phyloP scores from a whole-genome alignment of 2,888 invertebrate species.

The Loripinus fragilis region DNA sequence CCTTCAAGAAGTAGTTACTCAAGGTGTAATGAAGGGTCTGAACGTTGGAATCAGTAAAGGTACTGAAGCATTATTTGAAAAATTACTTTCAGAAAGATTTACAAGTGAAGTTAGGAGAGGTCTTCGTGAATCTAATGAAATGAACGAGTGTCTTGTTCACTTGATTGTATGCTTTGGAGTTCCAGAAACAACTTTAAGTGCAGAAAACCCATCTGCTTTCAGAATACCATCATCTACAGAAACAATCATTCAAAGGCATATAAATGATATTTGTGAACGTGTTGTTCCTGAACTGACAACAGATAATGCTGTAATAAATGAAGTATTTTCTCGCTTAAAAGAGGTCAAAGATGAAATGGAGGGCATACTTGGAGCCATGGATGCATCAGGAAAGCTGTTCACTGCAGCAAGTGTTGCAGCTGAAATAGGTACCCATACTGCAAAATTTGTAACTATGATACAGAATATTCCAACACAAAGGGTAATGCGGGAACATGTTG shows the following conservation, averaged over 20 bases:
- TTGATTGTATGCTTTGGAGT: conserved; percentile 1
- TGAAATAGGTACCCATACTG: not conserved
- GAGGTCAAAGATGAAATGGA: conserved; percentile 9
- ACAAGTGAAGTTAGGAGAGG: not conserved
- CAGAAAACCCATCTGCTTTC: not conserved
- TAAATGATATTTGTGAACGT: not conserved
- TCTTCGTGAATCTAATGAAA: not conserved
- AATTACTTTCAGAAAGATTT: not conserved
- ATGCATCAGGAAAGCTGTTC: conserved; percentile 5
- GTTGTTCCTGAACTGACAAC: conserved; percentile 12
- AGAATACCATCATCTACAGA: conserved; percentile 5
- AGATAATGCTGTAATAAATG: not conserved
- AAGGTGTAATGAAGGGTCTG: conserved; percentile 2
- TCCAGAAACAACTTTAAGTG: not conserved
- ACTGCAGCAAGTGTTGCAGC: not conserved
- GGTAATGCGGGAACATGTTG: not conserved
- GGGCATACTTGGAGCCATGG: not conserved
- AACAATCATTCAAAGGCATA: not conserved
- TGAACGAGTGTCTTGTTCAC: not conserved
- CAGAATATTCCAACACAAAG: conserved; percentile 11
- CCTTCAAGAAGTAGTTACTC: not conserved
- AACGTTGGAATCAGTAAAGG: conserved; percentile 5
- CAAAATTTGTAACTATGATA: conserved; percentile 1
- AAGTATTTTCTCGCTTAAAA: conserved; percentile 1
- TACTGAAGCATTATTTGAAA: conserved; percentile 8